Evolutionary conservation across 2,797 vertebrate species (phyloP).

Genomic region (Lepus oiostolus): DNA sequence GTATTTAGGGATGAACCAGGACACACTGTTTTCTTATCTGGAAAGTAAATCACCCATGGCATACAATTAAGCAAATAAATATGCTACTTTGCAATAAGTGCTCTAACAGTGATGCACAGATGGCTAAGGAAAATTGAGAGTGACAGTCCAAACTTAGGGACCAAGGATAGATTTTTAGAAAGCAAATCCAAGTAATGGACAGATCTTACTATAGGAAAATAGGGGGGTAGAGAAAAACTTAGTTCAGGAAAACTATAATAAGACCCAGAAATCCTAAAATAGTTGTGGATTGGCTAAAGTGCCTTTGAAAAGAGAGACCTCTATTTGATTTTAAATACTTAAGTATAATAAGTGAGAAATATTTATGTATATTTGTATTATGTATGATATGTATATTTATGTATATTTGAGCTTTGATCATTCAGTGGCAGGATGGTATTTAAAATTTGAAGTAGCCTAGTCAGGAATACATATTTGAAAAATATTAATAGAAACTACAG

Average conservation of each 20-base stretch:
- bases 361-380: not conserved
- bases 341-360: not conserved
- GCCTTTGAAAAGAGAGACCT: not conserved
- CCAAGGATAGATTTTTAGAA: not conserved
- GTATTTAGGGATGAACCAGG: not conserved
- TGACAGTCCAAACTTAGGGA: not conserved
- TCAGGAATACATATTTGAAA: constrained; percentile 3
- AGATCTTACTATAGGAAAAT: not conserved
- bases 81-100: not conserved
- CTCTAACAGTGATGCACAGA: not conserved
- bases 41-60: not conserved
- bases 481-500: not conserved
- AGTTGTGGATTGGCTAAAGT: not conserved
- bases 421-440: not conserved
- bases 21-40: not conserved
- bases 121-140: not conserved
- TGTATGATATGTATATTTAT: not conserved
- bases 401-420: not conserved
- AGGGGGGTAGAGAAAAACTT: not conserved
- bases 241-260: not conserved
- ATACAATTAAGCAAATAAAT: not conserved
- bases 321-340: not conserved
- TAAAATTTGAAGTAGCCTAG: not conserved
- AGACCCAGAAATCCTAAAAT: not conserved
- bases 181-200: not conserved